Evolutionary conservation across 2,113 vertebrate species (phyloP).

Genomic region (Petroica traversi): DNA sequence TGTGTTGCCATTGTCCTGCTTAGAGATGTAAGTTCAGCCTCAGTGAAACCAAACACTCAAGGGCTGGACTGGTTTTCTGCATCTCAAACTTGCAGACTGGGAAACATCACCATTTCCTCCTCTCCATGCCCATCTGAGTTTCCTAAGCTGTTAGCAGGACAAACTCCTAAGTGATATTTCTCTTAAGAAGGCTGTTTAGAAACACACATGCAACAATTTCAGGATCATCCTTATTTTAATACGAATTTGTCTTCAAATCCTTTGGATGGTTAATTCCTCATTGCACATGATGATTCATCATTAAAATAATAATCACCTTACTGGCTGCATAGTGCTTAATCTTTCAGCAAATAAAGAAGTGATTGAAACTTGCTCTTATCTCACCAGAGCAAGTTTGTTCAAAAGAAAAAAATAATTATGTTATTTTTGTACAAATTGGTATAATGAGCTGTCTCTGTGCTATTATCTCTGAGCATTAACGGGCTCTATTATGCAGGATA

Average conservation of each 20-base stretch:
- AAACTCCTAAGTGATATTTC: background rate
- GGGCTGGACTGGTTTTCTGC: background rate
- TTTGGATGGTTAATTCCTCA: background rate
- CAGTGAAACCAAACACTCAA: background rate
- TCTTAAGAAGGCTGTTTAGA: background rate
- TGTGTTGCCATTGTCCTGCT: background rate
- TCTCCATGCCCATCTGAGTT: background rate
- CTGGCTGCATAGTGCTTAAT: background rate
- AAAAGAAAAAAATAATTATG: conserved; percentile 42
- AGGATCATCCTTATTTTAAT: background rate
- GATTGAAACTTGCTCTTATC: conserved; percentile 62
- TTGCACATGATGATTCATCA: background rate
- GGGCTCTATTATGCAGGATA: conserved; percentile 37
- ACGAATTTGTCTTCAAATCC: background rate
- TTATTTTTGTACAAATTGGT: conserved; percentile 53
- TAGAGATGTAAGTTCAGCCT: background rate
- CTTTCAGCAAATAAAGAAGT: conserved; percentile 21
- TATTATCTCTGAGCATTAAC: conserved; percentile 49
- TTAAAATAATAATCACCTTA: background rate
- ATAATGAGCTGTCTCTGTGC: conserved; percentile 49
- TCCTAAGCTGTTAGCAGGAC: background rate
- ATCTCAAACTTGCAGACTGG: background rate
- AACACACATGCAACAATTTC: background rate
- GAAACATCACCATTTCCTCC: background rate
- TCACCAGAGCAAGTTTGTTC: conserved; percentile 28